Conservation (phyloP, 2,888 invertebrate species). For the Phlogophora meticulosa region DNA sequence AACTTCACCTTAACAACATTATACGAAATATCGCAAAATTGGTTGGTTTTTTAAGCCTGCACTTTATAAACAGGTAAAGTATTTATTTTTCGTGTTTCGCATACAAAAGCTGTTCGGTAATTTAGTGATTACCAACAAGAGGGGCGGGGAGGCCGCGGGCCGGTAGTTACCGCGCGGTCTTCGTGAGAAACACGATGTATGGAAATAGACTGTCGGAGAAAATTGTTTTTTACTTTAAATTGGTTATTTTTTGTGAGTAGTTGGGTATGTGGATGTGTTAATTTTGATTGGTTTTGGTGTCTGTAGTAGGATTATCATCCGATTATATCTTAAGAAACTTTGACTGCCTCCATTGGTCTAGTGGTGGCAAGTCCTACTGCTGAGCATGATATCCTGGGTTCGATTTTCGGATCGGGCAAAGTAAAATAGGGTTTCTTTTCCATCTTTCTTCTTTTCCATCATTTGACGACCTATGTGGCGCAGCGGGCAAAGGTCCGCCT, state of each 20-base stretch:
- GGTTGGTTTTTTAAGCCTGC: slow-evolving; percentile 66
- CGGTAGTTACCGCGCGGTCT: slow-evolving; percentile 53
- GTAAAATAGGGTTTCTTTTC: no score
- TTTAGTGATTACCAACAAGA: slow-evolving; percentile 85
- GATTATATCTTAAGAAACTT: no score
- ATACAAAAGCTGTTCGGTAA: slow-evolving; percentile 79
- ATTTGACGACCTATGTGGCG: no score
- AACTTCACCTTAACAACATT: slow-evolving; percentile 54
- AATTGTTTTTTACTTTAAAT: slow-evolving; percentile 59
- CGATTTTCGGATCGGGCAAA: no score
- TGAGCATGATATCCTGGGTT: no score
- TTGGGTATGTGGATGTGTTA: slow-evolving; percentile 29
- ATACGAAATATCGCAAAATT: slow-evolving; percentile 72
- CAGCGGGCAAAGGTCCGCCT: no score
- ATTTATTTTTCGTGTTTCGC: slow-evolving; percentile 85
- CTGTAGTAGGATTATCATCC: slow-evolving; percentile 10
- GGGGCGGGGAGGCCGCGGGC: slow-evolving; percentile 71
- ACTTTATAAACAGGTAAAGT: slow-evolving; percentile 73
- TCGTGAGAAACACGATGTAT: slow-evolving; percentile 60
- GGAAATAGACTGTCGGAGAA: slow-evolving; percentile 46
- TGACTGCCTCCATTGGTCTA: no score
- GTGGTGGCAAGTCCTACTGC: no score
- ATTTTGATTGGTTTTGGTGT: slow-evolving; percentile 30
- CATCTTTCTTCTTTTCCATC: no score
- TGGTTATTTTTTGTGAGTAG: slow-evolving; percentile 16